Percentiles rank a stretch among this genome's conserved stretches.
Evolutionary conservation across 2,113 vertebrate genomes (phyloP).

Genomic region (Atherinomorus stipes): DNA sequence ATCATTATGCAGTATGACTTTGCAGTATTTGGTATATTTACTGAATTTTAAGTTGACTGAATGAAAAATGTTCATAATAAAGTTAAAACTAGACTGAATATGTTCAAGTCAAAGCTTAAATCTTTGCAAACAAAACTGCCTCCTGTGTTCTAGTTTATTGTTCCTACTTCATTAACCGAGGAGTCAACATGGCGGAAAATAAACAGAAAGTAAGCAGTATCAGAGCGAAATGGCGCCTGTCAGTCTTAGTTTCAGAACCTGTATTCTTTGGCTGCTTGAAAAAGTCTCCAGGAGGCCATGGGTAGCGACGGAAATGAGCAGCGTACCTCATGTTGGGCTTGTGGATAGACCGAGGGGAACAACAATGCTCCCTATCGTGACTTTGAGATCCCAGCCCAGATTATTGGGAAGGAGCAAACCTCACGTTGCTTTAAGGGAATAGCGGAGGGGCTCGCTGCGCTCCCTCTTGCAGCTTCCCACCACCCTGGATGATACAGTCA

Average conservation of each 20-base stretch:
- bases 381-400: slow-evolving; percentile 71
- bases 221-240: slow-evolving; percentile 21
- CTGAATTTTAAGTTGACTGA: too few species aligned
- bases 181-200: background rate
- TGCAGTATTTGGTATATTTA: too few species aligned
- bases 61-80: too few species aligned
- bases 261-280: slow-evolving; percentile 66
- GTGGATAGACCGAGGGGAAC: slow-evolving; percentile 57
- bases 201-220: background rate
- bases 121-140: background rate
- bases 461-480: slow-evolving; percentile 81
- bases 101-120: background rate
- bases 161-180: background rate
- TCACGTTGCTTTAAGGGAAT: slow-evolving; percentile 69
- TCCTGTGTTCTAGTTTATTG: background rate
- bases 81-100: too few species aligned
- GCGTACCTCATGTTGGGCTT: slow-evolving; percentile 67
- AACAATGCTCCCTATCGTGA: slow-evolving; percentile 64
- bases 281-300: slow-evolving; percentile 62
- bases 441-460: slow-evolving; percentile 77
- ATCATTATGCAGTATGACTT: too few species aligned
- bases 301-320: slow-evolving; percentile 78
- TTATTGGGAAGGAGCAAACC: slow-evolving; percentile 72
- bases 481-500: slow-evolving; percentile 79
- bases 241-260: slow-evolving; percentile 28